Evolutionary conservation across 2,113 vertebrate species (phyloP), one percentile per base, ranked within the genome.

Genomic region (Ondatra zibethicus): DNA sequence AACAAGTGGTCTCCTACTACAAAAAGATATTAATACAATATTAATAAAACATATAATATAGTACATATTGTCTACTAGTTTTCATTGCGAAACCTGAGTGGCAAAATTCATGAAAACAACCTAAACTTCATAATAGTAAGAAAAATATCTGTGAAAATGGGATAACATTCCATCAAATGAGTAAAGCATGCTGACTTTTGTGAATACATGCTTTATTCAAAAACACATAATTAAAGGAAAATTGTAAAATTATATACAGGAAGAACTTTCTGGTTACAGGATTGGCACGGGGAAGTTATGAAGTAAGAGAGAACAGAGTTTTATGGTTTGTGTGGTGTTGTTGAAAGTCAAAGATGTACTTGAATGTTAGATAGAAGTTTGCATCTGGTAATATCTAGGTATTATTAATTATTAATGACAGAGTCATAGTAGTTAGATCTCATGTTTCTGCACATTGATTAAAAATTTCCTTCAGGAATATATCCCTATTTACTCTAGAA

Each of bases 331-430:
- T 68, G 4, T 78, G 11, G 50, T 88, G 65, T 4, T 50, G 9
- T 36, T 70, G 3, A 47, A 70, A 29, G 65, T n/a, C 23, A 42
- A 87, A 39, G 5, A 42, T 11, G 5, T 78, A 63, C 14, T 66
- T 19, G 31, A 21, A 39, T 63, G 19, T 80, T 47, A 91, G 10
- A 8, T 70, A 1, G 13, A 17, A 78, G 36, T 1, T 1, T 73
- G 80, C 1, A 61, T 39, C 2, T 85, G 29, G 7, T 36, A 61
- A 66, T 27, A 72, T 7, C 33, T 36, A 89, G 78, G 76, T 23
- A 66, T 80, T 93, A 17, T 93, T 93, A 88, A 95, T 93, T 92
- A 85, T 58, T 77, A 77, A 14, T 80, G 11, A 31, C 78, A 31
- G 6, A 89, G 45, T 61, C 12, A 33, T 0, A 50, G 63, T 14